phyloP scores from a whole-genome alignment of 2,888 invertebrate species.

The Drosophila neutralis region DNA sequence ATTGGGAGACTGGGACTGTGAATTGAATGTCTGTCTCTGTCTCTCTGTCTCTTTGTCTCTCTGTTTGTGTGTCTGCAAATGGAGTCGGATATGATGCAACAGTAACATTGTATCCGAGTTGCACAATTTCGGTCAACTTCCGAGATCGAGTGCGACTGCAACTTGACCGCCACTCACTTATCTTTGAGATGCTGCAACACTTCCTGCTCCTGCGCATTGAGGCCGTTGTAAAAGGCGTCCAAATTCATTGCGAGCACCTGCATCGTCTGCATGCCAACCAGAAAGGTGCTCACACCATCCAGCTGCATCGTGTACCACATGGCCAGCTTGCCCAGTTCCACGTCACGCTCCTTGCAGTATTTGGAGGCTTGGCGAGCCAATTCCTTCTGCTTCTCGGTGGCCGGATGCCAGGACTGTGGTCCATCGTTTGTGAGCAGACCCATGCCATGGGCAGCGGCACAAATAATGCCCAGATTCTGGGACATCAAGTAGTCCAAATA shows the following conservation, averaged over 20 bases:
- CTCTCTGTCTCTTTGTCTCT: slow-evolving; percentile 7
- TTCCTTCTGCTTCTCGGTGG: slow-evolving; percentile 85
- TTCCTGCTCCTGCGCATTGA: slow-evolving; percentile 88
- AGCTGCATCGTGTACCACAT: slow-evolving; percentile 88
- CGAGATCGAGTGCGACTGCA: slow-evolving; percentile 49
- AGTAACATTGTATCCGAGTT: slow-evolving; percentile 81
- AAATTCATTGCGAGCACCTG: slow-evolving; percentile 88
- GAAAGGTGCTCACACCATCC: slow-evolving; percentile 88
- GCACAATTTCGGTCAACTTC: slow-evolving; percentile 77
- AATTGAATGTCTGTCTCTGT: slow-evolving; percentile 5
- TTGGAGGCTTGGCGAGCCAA: slow-evolving; percentile 86
- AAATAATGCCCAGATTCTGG: slow-evolving; percentile 91
- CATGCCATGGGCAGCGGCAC: slow-evolving; percentile 93
- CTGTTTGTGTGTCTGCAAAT: slow-evolving; percentile 15
- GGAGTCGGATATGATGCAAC: slow-evolving; percentile 70
- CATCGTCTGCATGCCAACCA: slow-evolving; percentile 91
- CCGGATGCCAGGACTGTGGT: slow-evolving; percentile 93
- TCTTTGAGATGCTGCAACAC: slow-evolving; percentile 87
- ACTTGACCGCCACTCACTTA: slow-evolving; percentile 85
- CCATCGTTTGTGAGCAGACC: slow-evolving; percentile 92
- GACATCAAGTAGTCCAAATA: slow-evolving; percentile 88
- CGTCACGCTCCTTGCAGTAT: slow-evolving; percentile 88
- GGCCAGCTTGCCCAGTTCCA: slow-evolving; percentile 90
- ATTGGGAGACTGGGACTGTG: slow-evolving; percentile 15
- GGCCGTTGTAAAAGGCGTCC: slow-evolving; percentile 87